A percentile compares a stretch with the other conserved stretches of the same genome.
Conservation (phyloP, 2,888 invertebrate species). For the Agonopterix alstromeriana region DNA sequence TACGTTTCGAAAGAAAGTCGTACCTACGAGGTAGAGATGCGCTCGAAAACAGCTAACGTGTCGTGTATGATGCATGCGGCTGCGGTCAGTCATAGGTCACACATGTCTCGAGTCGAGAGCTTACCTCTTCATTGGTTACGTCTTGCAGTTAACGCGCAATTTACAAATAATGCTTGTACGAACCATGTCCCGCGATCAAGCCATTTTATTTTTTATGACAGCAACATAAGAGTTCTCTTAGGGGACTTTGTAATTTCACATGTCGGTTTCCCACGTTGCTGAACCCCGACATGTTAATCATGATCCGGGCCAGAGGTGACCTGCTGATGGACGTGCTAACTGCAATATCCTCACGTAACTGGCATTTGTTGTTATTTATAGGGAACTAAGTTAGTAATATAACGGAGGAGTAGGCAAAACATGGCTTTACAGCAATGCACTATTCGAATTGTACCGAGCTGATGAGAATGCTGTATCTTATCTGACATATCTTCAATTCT, state of each 20-base stretch:
- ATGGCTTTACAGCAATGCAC: too few relatives aligned
- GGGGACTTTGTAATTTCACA: constrained; percentile 22
- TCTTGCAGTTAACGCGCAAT: constrained; percentile 30
- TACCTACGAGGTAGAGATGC: neutral
- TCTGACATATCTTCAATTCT: too few relatives aligned
- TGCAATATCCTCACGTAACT: constrained; percentile 1
- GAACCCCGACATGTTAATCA: constrained; percentile 29
- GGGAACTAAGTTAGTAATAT: neutral
- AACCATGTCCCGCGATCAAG: too few relatives aligned
- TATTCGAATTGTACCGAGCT: too few relatives aligned
- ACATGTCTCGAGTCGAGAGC: constrained; percentile 8
- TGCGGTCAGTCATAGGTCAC: neutral
- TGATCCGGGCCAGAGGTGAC: constrained; percentile 29
- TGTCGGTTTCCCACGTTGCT: constrained; percentile 22
- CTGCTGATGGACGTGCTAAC: constrained; percentile 21
- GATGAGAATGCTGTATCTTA: too few relatives aligned
- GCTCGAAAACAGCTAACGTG: neutral
- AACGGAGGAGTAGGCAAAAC: neutral
- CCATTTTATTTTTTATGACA: too few relatives aligned
- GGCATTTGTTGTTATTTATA: neutral
- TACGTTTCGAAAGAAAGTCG: too few relatives aligned
- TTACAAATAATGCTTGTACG: constrained; percentile 22
- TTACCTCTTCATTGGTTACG: constrained; percentile 20
- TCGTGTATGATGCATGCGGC: neutral
- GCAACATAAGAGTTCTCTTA: too few relatives aligned